These are phyloP conservation scores for Poeciliopsis presidionis DNA, from an alignment of 2,797 vertebrate genomes.

Conservation along the genomic window DNA sequence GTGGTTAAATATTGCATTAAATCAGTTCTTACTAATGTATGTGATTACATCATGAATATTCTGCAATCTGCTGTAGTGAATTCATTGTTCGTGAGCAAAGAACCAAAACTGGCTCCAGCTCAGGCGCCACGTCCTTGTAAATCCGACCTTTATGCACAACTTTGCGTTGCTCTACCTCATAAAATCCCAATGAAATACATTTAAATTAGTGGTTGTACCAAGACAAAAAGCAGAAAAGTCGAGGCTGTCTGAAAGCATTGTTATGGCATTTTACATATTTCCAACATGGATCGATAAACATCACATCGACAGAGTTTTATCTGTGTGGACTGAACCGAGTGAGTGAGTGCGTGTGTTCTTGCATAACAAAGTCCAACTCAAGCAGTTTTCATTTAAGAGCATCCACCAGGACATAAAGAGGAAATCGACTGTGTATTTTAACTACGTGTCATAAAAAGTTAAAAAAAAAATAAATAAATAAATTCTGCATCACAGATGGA, in stretches of 20 bases:
- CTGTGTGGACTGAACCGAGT: background rate
- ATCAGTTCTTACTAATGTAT: too few relatives aligned
- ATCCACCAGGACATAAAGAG: background rate
- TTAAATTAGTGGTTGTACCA: background rate
- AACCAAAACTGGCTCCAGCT: too few relatives aligned
- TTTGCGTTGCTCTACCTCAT: background rate
- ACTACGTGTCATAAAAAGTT: background rate
- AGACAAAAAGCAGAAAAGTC: background rate
- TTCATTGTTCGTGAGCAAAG: too few relatives aligned
- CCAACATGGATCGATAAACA: background rate
- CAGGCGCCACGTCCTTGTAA: too few relatives aligned
- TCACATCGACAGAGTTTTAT: background rate
- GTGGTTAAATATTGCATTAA: too few relatives aligned
- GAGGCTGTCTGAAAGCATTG: background rate
- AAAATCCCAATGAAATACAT: background rate
- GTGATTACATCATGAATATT: too few relatives aligned
- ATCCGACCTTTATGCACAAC: background rate
- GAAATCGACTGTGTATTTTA: background rate
- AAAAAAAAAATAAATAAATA: too few relatives aligned
- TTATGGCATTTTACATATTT: background rate
- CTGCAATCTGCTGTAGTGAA: too few relatives aligned
- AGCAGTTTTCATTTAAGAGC: background rate
- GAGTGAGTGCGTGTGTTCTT: background rate
- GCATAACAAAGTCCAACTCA: background rate
- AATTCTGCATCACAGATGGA: background rate